Evolutionary conservation across 2,888 invertebrate species (phyloP), one percentile per base, ranked within the genome.

Genomic region (Merodon equestris): DNA sequence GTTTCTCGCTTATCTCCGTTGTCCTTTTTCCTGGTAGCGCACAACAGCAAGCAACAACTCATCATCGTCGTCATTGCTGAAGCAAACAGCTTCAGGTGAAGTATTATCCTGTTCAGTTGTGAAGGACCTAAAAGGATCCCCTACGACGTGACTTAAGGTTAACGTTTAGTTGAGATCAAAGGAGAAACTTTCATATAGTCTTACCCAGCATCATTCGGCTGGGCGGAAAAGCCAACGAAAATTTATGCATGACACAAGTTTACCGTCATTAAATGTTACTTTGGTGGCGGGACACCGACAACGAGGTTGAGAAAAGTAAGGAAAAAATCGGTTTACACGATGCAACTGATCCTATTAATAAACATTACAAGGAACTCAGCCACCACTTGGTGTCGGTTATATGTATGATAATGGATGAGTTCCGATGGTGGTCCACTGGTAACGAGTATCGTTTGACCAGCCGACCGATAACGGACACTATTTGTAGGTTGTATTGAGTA

Each of bases 231-330:
- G 72, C 67, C 61, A 61, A 77, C 73, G 73, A 57, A 77, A 77
- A 77, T 73, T 73, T 77, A 77, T 77, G 77, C 73, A 77, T 72
- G 73, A 67, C 73, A 61, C 53, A 77, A 77, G 77, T 73, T 77
- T 64, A 34, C 57, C 54, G 58, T 70, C 70, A 56, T 71, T 70
- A 71, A 76, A 54, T 70, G 54, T 53, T 51, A 68, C 57, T 57
- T 58, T 67, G 54, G 17, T 54, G 10, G 9, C 2, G 40, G 10
- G 2, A 40, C n/a, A 40, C 40, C 40, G 12, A n/a, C 15, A 7
- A 34, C 3, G 27, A 27, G 3, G 27, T 4, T 27, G 27, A 27
- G 27, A 27, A 27, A 27, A 27, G 7, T 12, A 48, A 17, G 27
- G n/a, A 54, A 17, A 18, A 0, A 36, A 40, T 27, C 27, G 9